phyloP scores from a whole-genome alignment of 1,140 invertebrate species.

The Drosophila tropicalis region DNA sequence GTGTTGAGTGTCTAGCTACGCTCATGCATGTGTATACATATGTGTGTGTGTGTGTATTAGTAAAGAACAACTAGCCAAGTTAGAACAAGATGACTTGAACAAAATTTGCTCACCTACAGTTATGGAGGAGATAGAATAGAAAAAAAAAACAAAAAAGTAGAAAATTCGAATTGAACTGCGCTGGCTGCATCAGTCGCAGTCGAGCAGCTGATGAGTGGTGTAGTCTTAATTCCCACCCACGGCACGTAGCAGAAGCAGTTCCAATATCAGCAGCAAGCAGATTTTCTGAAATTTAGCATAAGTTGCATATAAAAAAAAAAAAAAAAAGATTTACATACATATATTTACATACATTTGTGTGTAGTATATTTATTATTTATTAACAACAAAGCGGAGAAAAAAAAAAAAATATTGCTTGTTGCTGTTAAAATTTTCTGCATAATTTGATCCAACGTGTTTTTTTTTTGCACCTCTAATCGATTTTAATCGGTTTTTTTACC shows the following conservation, averaged over 20 bases:
- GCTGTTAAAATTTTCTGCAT: too few relatives aligned
- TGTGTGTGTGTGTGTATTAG: neutral
- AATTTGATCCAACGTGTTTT: neutral
- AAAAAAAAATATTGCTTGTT: neutral
- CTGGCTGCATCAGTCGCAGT: slow-evolving; percentile 38
- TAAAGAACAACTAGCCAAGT: slow-evolving; percentile 3
- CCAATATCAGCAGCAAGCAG: neutral
- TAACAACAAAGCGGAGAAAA: neutral
- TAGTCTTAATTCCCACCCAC: neutral
- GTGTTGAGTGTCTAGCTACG: neutral
- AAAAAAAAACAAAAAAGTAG: slow-evolving; percentile 1
- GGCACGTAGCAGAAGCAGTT: neutral
- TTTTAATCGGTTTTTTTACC: neutral
- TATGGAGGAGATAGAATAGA: neutral
- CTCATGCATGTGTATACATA: neutral
- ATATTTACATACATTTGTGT: neutral
- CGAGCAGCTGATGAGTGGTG: slow-evolving; percentile 43
- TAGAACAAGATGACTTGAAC: slow-evolving; percentile 5
- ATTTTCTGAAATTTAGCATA: neutral
- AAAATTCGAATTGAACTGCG: slow-evolving; percentile 28
- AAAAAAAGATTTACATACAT: too few relatives aligned
- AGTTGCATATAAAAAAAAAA: neutral
- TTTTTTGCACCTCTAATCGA: neutral
- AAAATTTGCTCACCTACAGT: neutral
- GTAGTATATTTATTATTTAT: too few relatives aligned